Evolutionary conservation across 2,113 vertebrate species (phyloP), one percentile per base, ranked within the genome.

Genomic region (Spea multiplicata): DNA sequence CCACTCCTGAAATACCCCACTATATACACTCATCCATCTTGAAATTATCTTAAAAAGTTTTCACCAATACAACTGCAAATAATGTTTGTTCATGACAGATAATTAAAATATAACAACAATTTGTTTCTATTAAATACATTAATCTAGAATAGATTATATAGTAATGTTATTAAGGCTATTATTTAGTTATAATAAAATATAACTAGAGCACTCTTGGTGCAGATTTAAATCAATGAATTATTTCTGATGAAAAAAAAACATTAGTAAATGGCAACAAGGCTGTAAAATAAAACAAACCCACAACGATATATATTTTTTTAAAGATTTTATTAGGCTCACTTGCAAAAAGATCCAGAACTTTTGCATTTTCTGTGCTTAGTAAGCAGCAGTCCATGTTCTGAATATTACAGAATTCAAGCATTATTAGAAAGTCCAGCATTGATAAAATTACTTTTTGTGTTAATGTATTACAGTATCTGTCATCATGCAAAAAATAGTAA

Each of bases 311-410:
- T n/a, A n/a, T n/a, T 68, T 64, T 44, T 44, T 71, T 59, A 59
- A 64, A 50, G 45, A 12, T 62, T 77, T 77, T 77, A 77, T 77
- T 77, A 8, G 67, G 66, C 53, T 77, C 46, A 71, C n/a, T 62
- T 77, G 67, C 75, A 77, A 77, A 77, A 77, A 61, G 46, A 49
- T 77, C 67, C 75, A 77, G 75, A 66, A 64, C 71, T 71, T 70
- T 77, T 70, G 75, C 75, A 77, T 77, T 61, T 49, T 45, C 30
- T 47, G 64, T 76, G 74, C 74, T 68, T n/a, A 55, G 45, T 4
- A 76, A 67, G 64, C 74, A 68, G 64, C 74, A 70, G 7, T 17
- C 44, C 13, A 47, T 49, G 47, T 77, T 70, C 46, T 10, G 44
- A 44, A 14, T 6, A 49, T 8, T 44, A 77, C 66, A 77, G 49